These are phyloP conservation scores for Diachasmimorpha longicaudata DNA, from an alignment of 1,140 invertebrate species.

Conservation along the genomic window DNA sequence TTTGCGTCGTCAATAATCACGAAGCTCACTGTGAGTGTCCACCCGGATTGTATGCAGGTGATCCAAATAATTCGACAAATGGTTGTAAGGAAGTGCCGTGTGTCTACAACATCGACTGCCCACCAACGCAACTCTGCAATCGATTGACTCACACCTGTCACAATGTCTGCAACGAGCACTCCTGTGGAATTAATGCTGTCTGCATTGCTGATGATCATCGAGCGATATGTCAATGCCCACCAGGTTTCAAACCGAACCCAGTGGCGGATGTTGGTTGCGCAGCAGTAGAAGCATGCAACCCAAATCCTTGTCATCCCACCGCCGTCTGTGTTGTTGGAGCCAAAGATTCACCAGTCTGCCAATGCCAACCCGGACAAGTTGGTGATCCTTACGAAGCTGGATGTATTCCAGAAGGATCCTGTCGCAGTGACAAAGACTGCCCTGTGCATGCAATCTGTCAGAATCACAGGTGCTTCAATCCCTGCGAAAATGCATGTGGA, in stretches of 20 bases:
- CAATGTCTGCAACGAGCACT: constrained; percentile 79
- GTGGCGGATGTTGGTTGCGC: constrained; percentile 80
- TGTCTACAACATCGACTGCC: constrained; percentile 84
- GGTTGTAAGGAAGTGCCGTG: constrained; percentile 83
- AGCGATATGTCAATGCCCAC: constrained; percentile 82
- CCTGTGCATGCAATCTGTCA: constrained; percentile 76
- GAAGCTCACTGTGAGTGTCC: constrained; percentile 88
- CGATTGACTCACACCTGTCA: constrained; percentile 81
- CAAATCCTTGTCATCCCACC: constrained; percentile 80
- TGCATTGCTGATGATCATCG: constrained; percentile 86
- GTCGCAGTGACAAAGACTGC: constrained; percentile 76
- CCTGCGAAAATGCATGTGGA: constrained; percentile 79
- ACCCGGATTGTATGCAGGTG: constrained; percentile 79
- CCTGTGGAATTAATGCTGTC: constrained; percentile 86
- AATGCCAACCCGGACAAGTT: constrained; percentile 76
- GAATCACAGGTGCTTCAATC: constrained; percentile 75
- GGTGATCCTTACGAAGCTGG: constrained; percentile 78
- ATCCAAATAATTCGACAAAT: constrained; percentile 76
- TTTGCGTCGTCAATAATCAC: constrained; percentile 87
- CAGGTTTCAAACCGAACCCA: constrained; percentile 80
- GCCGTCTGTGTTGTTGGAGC: constrained; percentile 75
- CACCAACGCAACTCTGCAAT: constrained; percentile 78
- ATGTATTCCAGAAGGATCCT: constrained; percentile 77
- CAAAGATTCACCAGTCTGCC: constrained; percentile 68
- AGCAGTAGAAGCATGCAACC: constrained; percentile 71